Evolutionary conservation across 2,797 vertebrate species (phyloP).

Genomic region (Pangasius macronema): DNA sequence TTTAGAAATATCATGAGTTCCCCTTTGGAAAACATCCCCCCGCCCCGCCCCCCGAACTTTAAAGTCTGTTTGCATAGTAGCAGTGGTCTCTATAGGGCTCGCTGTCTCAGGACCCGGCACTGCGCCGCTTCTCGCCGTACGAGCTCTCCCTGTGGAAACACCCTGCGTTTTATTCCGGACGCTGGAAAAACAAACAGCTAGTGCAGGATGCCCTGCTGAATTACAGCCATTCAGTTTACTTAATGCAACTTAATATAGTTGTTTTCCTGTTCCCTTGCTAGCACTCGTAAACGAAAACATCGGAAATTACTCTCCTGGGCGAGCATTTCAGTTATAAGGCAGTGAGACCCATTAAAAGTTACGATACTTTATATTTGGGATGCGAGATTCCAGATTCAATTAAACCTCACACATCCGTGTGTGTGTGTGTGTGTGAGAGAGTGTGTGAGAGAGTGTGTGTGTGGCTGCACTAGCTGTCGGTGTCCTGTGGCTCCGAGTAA

Average conservation of each 20-base stretch:
- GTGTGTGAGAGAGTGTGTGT: background rate
- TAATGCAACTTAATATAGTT: too few relatives aligned
- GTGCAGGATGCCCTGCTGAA: slow-evolving; percentile 8
- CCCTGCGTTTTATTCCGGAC: slow-evolving; percentile 20
- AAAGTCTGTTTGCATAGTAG: background rate
- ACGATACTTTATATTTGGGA: background rate
- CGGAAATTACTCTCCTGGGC: background rate
- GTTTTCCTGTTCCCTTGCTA: background rate
- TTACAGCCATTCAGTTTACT: slow-evolving; percentile 12
- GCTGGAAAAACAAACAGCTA: slow-evolving; percentile 47
- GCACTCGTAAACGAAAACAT: background rate
- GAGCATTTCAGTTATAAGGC: background rate
- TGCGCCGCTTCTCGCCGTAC: background rate
- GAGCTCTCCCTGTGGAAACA: slow-evolving; percentile 7
- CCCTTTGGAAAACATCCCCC: background rate
- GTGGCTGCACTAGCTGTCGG: slow-evolving; percentile 21
- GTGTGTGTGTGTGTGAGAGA: slow-evolving; percentile 2
- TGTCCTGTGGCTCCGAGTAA: slow-evolving; percentile 33
- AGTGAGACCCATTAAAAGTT: background rate
- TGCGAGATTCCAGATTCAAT: background rate
- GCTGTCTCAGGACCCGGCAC: background rate
- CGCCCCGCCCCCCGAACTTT: background rate
- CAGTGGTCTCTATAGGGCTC: background rate
- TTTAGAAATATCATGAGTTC: background rate
- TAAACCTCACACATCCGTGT: background rate